These are phyloP conservation scores for Gerris buenoi DNA, from an alignment of 1,140 invertebrate genomes.

Conservation along the genomic window DNA sequence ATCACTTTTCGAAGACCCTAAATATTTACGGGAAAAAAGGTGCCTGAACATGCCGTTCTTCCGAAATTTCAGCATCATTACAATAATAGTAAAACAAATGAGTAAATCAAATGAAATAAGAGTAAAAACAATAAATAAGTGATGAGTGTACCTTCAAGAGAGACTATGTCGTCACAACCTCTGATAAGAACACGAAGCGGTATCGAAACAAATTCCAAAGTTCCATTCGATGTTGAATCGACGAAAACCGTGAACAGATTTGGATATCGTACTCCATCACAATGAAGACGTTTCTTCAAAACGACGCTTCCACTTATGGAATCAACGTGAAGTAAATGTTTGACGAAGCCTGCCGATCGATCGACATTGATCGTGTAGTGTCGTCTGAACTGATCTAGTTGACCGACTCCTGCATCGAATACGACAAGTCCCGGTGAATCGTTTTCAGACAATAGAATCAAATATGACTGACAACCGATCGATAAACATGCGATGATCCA, in stretches of 20 bases:
- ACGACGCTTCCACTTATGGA: constrained; percentile 55
- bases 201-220: constrained; percentile 68
- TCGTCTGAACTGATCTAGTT: constrained; percentile 46
- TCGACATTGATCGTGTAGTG: constrained; percentile 44
- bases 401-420: constrained; percentile 65
- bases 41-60: no score
- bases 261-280: constrained; percentile 64
- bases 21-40: no score
- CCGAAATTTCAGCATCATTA: no score
- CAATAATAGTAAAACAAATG: no score
- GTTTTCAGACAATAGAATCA: constrained; percentile 53
- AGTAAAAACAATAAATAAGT: no score
- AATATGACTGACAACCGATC: constrained; percentile 31
- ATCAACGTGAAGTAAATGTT: constrained; percentile 57
- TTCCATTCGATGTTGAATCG: constrained; percentile 64
- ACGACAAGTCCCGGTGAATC: constrained; percentile 48
- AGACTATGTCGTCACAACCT: constrained; percentile 39
- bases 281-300: constrained; percentile 52
- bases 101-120: no score
- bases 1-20: no score
- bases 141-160: constrained; percentile 24
- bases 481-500: not conserved
- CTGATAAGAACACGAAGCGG: constrained; percentile 60
- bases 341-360: constrained; percentile 63
- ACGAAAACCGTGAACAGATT: constrained; percentile 72